Percentiles rank a stretch among this genome's conserved stretches.
These are phyloP conservation scores for Musca vetustissima DNA, from an alignment of 1,140 invertebrate genomes.

Conservation along the genomic window DNA sequence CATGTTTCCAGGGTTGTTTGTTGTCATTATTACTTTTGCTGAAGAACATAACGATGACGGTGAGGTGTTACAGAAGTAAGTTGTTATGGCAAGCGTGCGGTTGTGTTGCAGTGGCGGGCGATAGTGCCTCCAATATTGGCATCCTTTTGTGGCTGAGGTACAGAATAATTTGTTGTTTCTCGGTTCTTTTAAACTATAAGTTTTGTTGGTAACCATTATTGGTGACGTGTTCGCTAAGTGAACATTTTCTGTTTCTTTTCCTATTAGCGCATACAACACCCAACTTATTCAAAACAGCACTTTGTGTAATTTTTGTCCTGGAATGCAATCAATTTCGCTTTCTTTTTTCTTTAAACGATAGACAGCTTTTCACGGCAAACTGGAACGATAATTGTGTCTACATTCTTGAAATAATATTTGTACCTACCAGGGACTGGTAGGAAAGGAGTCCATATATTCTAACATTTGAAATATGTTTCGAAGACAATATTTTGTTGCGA, in stretches of 20 bases:
- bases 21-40: no score
- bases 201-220: slow-evolving; percentile 13
- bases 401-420: slow-evolving; percentile 18
- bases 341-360: neutral
- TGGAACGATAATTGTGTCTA: slow-evolving; percentile 18
- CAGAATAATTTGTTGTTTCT: neutral
- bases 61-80: no score
- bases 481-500: neutral
- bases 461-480: neutral
- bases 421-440: neutral
- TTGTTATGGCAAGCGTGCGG: no score
- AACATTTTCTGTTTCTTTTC: neutral
- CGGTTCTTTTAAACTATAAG: neutral
- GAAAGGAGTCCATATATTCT: neutral
- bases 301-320: slow-evolving; percentile 14
- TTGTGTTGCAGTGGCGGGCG: neutral
- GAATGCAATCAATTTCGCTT: slow-evolving; percentile 16
- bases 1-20: no score
- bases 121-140: slow-evolving; percentile 21
- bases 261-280: neutral
- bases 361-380: neutral
- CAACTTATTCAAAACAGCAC: neutral
- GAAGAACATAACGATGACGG: no score
- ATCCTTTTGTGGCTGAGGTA: slow-evolving; percentile 17
- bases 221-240: neutral